Conservation (phyloP, 2,797 vertebrate genomes). For the Acanthornis magna region DNA sequence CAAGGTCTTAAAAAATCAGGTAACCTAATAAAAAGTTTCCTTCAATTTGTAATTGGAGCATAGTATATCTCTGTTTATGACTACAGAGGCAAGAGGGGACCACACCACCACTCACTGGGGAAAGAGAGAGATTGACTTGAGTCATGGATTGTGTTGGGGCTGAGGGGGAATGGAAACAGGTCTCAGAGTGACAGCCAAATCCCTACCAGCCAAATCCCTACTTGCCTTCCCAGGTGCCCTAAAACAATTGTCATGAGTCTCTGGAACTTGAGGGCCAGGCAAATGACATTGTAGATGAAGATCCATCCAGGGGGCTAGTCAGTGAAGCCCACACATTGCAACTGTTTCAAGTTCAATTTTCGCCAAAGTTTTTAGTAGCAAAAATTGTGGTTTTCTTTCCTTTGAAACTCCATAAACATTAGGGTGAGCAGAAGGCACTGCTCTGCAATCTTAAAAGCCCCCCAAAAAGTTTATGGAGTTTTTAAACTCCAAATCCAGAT, state of each 20-base stretch:
- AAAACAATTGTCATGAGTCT: background rate
- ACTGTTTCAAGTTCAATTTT: background rate
- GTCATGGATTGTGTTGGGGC: background rate
- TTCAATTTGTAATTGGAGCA: background rate
- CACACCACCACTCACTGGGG: background rate
- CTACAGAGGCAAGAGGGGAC: background rate
- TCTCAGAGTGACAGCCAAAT: background rate
- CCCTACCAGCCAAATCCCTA: background rate
- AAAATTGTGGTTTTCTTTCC: background rate
- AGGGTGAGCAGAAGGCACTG: background rate
- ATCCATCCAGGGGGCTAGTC: background rate
- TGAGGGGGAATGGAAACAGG: background rate
- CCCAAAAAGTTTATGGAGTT: background rate
- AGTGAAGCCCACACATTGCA: background rate
- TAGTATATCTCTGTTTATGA: background rate
- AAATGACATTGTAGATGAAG: background rate
- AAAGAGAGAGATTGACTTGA: background rate
- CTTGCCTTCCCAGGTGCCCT: background rate
- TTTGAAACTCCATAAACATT: background rate
- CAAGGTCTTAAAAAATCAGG: background rate
- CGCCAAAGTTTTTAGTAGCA: background rate
- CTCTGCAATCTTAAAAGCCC: background rate
- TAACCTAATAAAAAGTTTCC: background rate
- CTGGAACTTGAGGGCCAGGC: background rate
- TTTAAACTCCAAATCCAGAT: constrained; percentile 5